Percentiles rank a stretch among this genome's conserved stretches.
These are phyloP conservation scores for Eclectus roratus DNA, from an alignment of 2,113 vertebrate genomes.

Conservation along the genomic window DNA sequence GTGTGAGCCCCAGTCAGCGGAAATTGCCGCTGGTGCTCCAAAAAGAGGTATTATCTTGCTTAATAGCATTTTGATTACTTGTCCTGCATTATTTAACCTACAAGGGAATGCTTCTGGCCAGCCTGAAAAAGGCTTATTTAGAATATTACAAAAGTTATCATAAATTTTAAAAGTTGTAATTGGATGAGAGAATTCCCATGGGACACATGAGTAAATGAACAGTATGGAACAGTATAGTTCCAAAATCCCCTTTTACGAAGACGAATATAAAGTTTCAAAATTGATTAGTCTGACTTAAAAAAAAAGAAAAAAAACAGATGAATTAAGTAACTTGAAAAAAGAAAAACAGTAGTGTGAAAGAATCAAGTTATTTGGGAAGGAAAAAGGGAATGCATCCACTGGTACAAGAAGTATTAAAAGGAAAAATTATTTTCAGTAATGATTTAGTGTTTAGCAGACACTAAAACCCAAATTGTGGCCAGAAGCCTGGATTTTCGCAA, in stretches of 20 bases:
- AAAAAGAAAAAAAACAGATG: not conserved
- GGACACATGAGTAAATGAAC: not conserved
- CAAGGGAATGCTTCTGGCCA: too few relatives aligned
- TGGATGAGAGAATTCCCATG: not conserved
- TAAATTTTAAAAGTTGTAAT: not conserved
- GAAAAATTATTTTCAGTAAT: conserved; percentile 20
- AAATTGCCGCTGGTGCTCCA: too few relatives aligned
- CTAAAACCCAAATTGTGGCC: not conserved
- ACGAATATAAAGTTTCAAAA: not conserved
- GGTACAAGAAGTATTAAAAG: not conserved
- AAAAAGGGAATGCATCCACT: not conserved
- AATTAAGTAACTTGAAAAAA: not conserved
- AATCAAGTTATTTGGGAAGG: not conserved
- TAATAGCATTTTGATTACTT: too few relatives aligned
- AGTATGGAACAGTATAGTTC: not conserved
- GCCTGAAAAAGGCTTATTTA: not conserved
- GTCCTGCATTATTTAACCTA: too few relatives aligned
- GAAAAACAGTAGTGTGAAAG: not conserved
- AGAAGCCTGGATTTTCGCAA: conserved; percentile 19
- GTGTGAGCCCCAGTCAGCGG: too few relatives aligned
- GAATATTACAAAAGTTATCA: not conserved
- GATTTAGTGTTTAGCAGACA: not conserved
- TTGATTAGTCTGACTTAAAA: not conserved
- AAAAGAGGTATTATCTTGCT: too few relatives aligned
- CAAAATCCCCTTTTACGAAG: not conserved